A percentile compares a stretch with the other conserved stretches of the same genome.
phyloP scores from a whole-genome alignment of 2,888 invertebrate species.

The Phengaris arion region DNA sequence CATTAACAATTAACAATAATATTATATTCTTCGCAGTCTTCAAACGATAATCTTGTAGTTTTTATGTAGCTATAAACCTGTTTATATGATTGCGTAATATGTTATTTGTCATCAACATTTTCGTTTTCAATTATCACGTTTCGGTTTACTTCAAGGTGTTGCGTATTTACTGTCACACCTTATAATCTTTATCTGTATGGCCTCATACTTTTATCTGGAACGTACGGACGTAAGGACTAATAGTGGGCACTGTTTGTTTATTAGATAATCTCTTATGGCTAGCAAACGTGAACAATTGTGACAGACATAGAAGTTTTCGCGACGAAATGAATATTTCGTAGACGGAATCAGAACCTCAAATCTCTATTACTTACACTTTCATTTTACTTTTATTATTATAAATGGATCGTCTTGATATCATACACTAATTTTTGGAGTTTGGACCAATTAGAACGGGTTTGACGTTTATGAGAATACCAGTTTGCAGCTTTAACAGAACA shows the following conservation, averaged over 20 bases:
- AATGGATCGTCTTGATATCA: too few relatives aligned
- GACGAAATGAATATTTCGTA: too few relatives aligned
- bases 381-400: too few relatives aligned
- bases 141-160: conserved; percentile 5
- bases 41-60: neutral
- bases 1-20: neutral
- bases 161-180: neutral
- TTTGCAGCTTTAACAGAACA: too few relatives aligned
- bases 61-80: neutral
- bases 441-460: too few relatives aligned
- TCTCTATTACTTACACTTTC: too few relatives aligned
- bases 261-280: neutral
- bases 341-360: too few relatives aligned
- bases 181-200: conserved; percentile 3
- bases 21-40: neutral
- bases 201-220: conserved; percentile 15
- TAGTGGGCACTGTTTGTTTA: conserved; percentile 15
- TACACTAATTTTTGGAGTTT: too few relatives aligned
- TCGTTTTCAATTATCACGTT: conserved; percentile 2
- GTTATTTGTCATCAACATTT: neutral
- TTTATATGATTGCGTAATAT: conserved; percentile 5
- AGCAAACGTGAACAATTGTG: neutral
- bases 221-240: neutral
- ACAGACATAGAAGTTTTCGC: neutral
- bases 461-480: too few relatives aligned